Evolutionary conservation across 2,113 vertebrate species (phyloP), one percentile per base, ranked within the genome.

Genomic region (Pitta sordida): DNA sequence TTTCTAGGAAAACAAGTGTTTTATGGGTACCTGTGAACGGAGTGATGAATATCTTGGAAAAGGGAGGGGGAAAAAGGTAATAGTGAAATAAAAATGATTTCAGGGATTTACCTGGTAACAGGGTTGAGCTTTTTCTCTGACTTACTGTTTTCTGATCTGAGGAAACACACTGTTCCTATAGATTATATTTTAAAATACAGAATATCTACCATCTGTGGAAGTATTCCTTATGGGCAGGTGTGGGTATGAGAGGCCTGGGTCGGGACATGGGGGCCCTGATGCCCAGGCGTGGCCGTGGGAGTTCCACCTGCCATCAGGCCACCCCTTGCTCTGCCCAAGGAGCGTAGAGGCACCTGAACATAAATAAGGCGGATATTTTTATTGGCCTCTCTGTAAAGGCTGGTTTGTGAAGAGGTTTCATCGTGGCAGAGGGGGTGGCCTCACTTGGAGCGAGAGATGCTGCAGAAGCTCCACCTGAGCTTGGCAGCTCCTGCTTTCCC

Each of bases 101-200:
- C 22, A 49, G 22, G 6, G 68, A 65, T 94, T 52, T 36, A 21
- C 16, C 3, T 30, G 24, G 10, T 46, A 32, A 17, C 36, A 17
- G 26, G 20, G 24, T 41, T 51, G 86, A 27, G 44, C 41, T 77
- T 86, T 81, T 58, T 34, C 49, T 59, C 52, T 26, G 43, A 6
- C 7, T 79, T 43, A 3, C 0, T 56, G 1, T 75, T 85, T 86
- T 56, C 48, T 21, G 55, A 48, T 29, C 34, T 26, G 65, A 27
- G 0, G 2, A 55, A n/a, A 41, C 2, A 0, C 41, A 4, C 55
- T 7, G 32, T 11, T 55, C 46, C 77, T 84, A 71, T 15, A 1
- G 19, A 6, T 26, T 46, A 8, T 46, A 8, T 46, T 44, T 83
- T 15, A 20, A 68, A 53, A 64, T 27, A n/a, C n/a, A n/a, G n/a